phyloP scores from a whole-genome alignment of 2,797 vertebrate species.

The Pteronotus mesoamericanus region DNA sequence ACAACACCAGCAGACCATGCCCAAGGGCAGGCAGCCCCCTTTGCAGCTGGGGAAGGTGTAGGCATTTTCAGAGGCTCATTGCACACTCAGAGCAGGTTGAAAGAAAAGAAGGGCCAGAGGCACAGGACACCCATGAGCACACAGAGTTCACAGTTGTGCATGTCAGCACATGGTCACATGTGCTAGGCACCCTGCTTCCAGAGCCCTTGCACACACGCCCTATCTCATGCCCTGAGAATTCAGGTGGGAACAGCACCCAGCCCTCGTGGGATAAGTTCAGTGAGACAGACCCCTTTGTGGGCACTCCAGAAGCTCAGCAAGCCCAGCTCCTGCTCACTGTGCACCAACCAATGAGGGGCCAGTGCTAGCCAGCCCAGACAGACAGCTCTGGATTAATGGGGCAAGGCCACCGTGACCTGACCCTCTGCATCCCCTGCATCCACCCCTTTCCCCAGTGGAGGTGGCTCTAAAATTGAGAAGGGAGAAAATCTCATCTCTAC shows the following conservation, averaged over 20 bases:
- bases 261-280: neutral
- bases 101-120: neutral
- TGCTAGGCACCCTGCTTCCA: neutral
- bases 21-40: neutral
- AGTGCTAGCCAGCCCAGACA: neutral
- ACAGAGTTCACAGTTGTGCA: neutral
- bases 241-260: neutral
- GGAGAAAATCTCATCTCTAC: neutral
- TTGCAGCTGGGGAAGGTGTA: neutral
- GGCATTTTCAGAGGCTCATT: neutral
- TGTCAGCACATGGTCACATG: neutral
- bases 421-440: neutral
- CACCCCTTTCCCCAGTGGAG: neutral
- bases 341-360: neutral
- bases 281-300: neutral
- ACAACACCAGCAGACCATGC: neutral
- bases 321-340: neutral
- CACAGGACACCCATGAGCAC: neutral
- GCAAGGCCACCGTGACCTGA: neutral
- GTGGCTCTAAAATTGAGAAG: neutral
- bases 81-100: neutral
- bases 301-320: neutral
- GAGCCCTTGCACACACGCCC: neutral
- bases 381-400: neutral
- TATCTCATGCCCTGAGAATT: neutral